Conservation (phyloP, 2,797 vertebrate species). For the Luscinia megarhynchos region DNA sequence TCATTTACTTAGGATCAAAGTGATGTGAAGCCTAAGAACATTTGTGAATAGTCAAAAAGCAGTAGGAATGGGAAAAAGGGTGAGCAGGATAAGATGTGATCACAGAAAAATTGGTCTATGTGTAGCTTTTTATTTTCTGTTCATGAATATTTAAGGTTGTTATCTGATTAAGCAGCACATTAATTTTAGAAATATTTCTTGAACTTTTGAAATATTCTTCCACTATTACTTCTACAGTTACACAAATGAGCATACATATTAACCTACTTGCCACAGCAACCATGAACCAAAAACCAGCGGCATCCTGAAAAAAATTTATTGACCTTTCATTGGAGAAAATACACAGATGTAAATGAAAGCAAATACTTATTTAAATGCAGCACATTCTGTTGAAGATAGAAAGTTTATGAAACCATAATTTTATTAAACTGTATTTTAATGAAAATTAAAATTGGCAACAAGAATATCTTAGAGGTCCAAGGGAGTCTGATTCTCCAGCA, state of each 20-base stretch:
- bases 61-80: neutral
- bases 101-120: neutral
- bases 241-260: neutral
- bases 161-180: neutral
- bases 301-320: neutral
- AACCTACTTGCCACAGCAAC: neutral
- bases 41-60: neutral
- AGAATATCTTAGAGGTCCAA: neutral
- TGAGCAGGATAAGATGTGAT: neutral
- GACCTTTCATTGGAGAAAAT: neutral
- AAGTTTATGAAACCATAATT: neutral
- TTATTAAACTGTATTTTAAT: neutral
- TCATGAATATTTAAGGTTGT: neutral
- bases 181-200: slow-evolving; percentile 6
- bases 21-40: neutral
- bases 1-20: slow-evolving; percentile 21
- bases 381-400: neutral
- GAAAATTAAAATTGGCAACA: neutral
- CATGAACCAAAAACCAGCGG: neutral
- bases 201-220: neutral
- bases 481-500: neutral
- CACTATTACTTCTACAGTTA: neutral
- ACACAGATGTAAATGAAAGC: neutral
- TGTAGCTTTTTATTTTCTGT: neutral
- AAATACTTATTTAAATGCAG: neutral